Conservation (phyloP, 23 tunicate genomes). For the Corella eumyota region DNA sequence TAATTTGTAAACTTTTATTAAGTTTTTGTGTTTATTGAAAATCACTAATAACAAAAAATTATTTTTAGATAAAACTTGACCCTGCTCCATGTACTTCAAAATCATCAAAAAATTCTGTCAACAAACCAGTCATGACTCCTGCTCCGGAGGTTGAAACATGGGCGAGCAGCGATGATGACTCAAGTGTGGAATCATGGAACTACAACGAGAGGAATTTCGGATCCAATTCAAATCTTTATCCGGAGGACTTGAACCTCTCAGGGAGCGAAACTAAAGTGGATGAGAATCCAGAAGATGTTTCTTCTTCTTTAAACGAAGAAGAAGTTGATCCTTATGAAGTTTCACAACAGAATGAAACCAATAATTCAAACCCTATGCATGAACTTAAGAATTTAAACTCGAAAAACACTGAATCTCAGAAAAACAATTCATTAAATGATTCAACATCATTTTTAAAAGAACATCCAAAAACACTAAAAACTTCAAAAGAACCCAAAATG, state of each 20-base stretch:
- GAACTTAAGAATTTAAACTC: too few relatives aligned
- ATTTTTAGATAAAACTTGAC: too few relatives aligned
- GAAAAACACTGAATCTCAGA: neutral
- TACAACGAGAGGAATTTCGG: neutral
- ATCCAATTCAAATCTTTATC: too few relatives aligned
- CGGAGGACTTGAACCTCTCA: too few relatives aligned
- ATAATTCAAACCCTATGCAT: too few relatives aligned
- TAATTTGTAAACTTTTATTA: neutral
- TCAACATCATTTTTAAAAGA: neutral
- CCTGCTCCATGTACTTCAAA: neutral
- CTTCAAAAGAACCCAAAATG: too few relatives aligned
- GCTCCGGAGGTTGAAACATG: conserved; percentile 76
- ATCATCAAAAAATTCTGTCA: neutral
- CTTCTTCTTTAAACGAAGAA: neutral
- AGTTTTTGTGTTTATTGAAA: neutral
- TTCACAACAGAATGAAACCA: too few relatives aligned
- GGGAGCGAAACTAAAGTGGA: too few relatives aligned
- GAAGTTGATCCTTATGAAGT: too few relatives aligned
- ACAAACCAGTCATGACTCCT: neutral
- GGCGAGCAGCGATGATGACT: conserved; percentile 59
- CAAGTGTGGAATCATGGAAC: too few relatives aligned
- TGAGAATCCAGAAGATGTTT: neutral
- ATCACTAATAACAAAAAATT: too few relatives aligned
- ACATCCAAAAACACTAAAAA: neutral
- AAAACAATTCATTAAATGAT: neutral